Evolutionary conservation across 2,113 vertebrate genomes (phyloP).

Genomic region (Chamaea fasciata): DNA sequence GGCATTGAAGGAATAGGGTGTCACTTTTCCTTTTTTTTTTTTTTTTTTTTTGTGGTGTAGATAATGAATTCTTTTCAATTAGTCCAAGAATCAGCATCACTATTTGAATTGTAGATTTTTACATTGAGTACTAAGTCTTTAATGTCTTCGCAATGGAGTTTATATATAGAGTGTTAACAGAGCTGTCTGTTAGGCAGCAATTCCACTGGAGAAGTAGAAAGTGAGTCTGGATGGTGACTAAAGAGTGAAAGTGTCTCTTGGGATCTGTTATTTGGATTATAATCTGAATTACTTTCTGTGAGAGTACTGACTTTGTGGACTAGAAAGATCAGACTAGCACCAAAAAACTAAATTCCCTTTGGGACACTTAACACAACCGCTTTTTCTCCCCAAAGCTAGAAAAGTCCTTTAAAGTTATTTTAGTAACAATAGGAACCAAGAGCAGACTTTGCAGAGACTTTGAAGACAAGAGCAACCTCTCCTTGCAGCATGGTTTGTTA

Average conservation of each 20-base stretch:
- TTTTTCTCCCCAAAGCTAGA: not conserved
- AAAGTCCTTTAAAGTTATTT: not conserved
- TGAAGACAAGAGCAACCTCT: not conserved
- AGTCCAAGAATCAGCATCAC: not conserved
- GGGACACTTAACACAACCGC: not conserved
- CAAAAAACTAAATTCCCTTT: not conserved
- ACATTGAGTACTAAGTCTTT: not conserved
- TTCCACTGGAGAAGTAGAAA: constrained; percentile 12
- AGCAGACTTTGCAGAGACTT: not conserved
- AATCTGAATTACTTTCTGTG: constrained; percentile 15
- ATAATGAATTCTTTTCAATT: not conserved
- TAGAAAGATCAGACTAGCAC: not conserved
- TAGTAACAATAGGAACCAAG: not conserved
- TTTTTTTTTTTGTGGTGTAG: not conserved
- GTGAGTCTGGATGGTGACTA: not conserved
- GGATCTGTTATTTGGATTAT: constrained; percentile 12
- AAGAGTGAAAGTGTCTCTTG: not conserved
- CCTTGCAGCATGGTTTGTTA: not conserved
- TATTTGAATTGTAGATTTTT: not conserved
- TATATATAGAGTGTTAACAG: constrained; percentile 1
- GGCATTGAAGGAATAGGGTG: not conserved
- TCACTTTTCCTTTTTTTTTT: not conserved
- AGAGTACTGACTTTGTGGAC: not conserved
- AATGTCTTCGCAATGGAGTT: not conserved
- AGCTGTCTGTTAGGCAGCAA: not conserved